phyloP scores from a whole-genome alignment of 2,888 invertebrate species.

The Drosophila nigritarsus region DNA sequence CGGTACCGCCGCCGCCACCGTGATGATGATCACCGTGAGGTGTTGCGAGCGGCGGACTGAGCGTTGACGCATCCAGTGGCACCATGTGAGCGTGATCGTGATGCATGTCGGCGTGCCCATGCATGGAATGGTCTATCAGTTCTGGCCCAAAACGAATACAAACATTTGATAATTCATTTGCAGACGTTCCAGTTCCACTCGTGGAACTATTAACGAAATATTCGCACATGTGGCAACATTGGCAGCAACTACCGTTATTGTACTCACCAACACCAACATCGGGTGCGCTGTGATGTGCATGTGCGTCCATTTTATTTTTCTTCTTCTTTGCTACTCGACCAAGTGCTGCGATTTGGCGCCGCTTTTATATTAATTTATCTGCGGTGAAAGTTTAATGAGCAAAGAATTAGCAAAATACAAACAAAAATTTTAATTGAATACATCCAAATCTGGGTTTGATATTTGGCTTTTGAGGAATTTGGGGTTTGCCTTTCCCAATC shows the following conservation, averaged over 20 bases:
- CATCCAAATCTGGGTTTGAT: conserved; percentile 3
- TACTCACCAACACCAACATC: conserved; percentile 81
- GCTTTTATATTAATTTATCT: conserved; percentile 19
- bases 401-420: conserved; percentile 9
- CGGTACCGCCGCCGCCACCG: conserved; percentile 56
- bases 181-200: not conserved
- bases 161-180: not conserved
- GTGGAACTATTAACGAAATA: not conserved
- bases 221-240: conserved; percentile 2
- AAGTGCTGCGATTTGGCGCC: not conserved
- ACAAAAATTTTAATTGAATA: not conserved
- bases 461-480: conserved; percentile 2
- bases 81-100: conserved; percentile 48
- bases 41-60: conserved; percentile 47
- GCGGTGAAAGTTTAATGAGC: conserved; percentile 32
- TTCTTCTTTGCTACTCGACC: not conserved
- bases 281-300: conserved; percentile 81
- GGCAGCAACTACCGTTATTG: not conserved
- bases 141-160: conserved; percentile 12
- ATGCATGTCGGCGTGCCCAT: conserved; percentile 57
- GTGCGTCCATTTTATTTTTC: conserved; percentile 75
- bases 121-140: conserved; percentile 66
- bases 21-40: conserved; percentile 58
- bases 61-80: conserved; percentile 43
- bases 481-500: conserved; percentile 10